Percentiles rank a stretch among this genome's conserved stretches.
phyloP scores from a whole-genome alignment of 1,140 invertebrate genomes.

The Bicyclus anynana region DNA sequence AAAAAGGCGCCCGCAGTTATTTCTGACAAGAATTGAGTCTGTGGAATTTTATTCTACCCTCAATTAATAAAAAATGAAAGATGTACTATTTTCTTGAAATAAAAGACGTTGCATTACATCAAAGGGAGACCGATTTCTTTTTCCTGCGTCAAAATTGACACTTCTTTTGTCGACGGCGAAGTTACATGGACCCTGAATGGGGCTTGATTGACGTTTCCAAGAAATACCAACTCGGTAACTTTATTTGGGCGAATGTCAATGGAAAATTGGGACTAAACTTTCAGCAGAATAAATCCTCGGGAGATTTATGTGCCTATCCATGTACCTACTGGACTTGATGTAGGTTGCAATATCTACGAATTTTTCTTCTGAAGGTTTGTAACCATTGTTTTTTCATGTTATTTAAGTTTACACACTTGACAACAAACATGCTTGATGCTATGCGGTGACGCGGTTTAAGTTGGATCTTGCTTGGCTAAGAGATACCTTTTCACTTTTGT shows the following conservation, averaged over 20 bases:
- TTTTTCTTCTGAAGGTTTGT: too few species aligned
- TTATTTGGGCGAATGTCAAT: slow-evolving; percentile 26
- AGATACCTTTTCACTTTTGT: too few species aligned
- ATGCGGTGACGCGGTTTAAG: too few species aligned
- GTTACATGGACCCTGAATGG: slow-evolving; percentile 22
- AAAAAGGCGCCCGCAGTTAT: too few species aligned
- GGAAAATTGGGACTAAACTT: slow-evolving; percentile 19
- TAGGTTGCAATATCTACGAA: too few species aligned
- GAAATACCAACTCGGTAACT: slow-evolving; percentile 24
- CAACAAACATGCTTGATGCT: too few species aligned
- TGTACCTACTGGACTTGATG: too few species aligned
- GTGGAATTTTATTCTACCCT: too few species aligned
- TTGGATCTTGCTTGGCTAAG: too few species aligned
- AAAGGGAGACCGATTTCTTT: slow-evolving; percentile 23
- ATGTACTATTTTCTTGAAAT: not conserved
- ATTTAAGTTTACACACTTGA: too few species aligned
- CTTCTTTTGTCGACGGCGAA: slow-evolving; percentile 20
- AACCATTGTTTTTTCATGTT: too few species aligned
- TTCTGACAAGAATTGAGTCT: too few species aligned
- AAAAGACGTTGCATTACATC: not conserved
- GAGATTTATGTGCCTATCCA: slow-evolving; percentile 1
- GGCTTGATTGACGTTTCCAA: slow-evolving; percentile 26
- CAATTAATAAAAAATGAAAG: not conserved
- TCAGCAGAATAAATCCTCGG: slow-evolving; percentile 12
- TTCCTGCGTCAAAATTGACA: slow-evolving; percentile 31